Percentiles rank a stretch among this genome's conserved stretches.
These are phyloP conservation scores for Chondrosia reniformis DNA, from an alignment of 37 sponge, comb jelly and placozoan species.

Conservation along the genomic window DNA sequence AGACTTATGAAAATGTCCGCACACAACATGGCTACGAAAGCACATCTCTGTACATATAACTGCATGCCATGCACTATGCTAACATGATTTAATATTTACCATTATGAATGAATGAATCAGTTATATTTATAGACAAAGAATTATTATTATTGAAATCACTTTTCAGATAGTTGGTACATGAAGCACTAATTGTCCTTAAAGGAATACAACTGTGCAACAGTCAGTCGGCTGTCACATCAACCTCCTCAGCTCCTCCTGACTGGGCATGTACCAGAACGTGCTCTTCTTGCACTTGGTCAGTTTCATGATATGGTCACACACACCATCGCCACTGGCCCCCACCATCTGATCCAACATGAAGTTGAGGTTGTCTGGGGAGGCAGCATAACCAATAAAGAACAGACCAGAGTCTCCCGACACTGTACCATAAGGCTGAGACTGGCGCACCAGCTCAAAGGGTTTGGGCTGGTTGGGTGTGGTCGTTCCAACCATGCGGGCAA, in stretches of 20 bases:
- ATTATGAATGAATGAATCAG: too few relatives aligned
- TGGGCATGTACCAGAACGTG: constrained; percentile 63
- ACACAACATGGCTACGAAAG: too few relatives aligned
- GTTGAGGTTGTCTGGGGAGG: constrained; percentile 51
- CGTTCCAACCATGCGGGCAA: constrained; percentile 53
- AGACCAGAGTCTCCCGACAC: constrained; percentile 50
- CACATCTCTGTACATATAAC: too few relatives aligned
- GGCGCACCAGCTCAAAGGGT: constrained; percentile 53
- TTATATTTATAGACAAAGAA: too few relatives aligned
- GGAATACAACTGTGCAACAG: too few relatives aligned
- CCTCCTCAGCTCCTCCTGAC: constrained; percentile 23
- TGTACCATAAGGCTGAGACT: constrained; percentile 57
- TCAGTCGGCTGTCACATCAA: too few relatives aligned
- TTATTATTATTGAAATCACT: too few relatives aligned
- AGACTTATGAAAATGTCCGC: too few relatives aligned
- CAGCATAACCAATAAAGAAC: constrained; percentile 65
- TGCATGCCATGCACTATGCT: too few relatives aligned
- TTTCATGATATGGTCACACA: constrained; percentile 54
- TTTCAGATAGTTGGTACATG: too few relatives aligned
- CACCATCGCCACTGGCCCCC: constrained; percentile 34
- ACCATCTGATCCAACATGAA: constrained; percentile 60
- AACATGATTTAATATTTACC: too few relatives aligned
- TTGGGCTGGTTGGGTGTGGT: constrained; percentile 20
- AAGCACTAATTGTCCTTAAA: too few relatives aligned
- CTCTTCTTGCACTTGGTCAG: constrained; percentile 48